Evolutionary conservation across 2,888 invertebrate species (phyloP), one percentile per base, ranked within the genome.

Genomic region (Mesorhabditis spiculigera): DNA sequence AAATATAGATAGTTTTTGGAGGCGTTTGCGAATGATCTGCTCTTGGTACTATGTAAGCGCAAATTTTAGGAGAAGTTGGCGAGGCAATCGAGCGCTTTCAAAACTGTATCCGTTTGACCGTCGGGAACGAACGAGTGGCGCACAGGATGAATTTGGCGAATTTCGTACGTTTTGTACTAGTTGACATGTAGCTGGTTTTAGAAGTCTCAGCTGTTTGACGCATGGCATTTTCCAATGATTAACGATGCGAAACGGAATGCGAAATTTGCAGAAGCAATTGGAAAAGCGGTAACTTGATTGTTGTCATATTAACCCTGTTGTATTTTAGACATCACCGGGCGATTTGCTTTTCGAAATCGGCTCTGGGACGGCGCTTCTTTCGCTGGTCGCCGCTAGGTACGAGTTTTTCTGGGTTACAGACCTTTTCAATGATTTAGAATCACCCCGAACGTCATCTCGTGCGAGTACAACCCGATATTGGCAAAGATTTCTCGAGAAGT

Each of bases 321-420:
- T n/a, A 50, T 50, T 50, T 50, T 13, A 50, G 58, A n/a, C n/a
- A n/a, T 71, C 68, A 43, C 70, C 66, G n/a, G 65, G 65, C 41
- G 71, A 58, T 28, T 63, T 73, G 4, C 74, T 78, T 4, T 70
- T 75, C 43, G 78, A 78, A 58, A 77, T 78, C 63, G 78, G 78
- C 8, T 67, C 72, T 8, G 78, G 78, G 43, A 73, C 76, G 4
- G 78, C 76, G 63, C 45, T 78, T 4, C 65, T 78, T 3, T 74
- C 76, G 4, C 69, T 72, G 13, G 42, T 74, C 6, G 76, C 76
- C 13, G 72, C 72, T 13, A 71, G 68, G 75, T 74, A n/a, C 2
- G 58, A n/a, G 10, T 2, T 10, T n/a, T 50, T 50, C n/a, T 3
- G 10, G 0, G n/a, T 13, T n/a, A 50, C 8, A 13, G 8, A 50